Evolutionary conservation across 2,797 vertebrate genomes (phyloP), one percentile per base, ranked within the genome.

Genomic region (Syngnathus rostellatus): DNA sequence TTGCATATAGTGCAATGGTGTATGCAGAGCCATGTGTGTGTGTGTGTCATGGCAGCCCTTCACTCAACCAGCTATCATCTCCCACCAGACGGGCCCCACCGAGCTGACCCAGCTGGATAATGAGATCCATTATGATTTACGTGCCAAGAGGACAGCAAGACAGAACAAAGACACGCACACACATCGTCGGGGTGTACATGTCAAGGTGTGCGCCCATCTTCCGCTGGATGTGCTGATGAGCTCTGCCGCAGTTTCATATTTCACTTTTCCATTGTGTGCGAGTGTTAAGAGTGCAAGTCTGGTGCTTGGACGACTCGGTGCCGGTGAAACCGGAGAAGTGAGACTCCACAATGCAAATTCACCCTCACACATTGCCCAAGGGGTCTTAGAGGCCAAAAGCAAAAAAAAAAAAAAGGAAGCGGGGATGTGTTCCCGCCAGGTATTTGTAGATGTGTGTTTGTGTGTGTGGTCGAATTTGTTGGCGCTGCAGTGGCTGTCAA

Each of bases 61-160:
- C 77, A 85, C 80, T 83, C 79, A 84, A 85, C 77, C 72, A 81
- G 81, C 84, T 86, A 87, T 89, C 84, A 85, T 84, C 81, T 86
- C 76, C 79, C 79, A 68, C 82, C 86, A 87, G 81, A 83, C 81
- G 86, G 82, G 83, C 85, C 85, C 82, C 82, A 85, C 81, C 83
- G 79, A 83, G 72, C 71, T 79, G 74, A 80, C 82, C 82, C 85
- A 85, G 86, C 82, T 84, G 83, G 87, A 86, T 87, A 88, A 89
- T 84, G 84, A 89, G 83, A 88, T 88, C 87, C 84, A 87, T 88
- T 86, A 88, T 87, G 82, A 85, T 84, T 84, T 86, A 85, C 81
- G 77, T 84, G 84, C 86, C 81, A 86, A 82, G 78, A 85, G 81
- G 78, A 84, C 73, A 81, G 78, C 54, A 65, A 80, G 76, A 85